phyloP scores from a whole-genome alignment of 2,113 vertebrate species.

The Peucedramus taeniatus region DNA sequence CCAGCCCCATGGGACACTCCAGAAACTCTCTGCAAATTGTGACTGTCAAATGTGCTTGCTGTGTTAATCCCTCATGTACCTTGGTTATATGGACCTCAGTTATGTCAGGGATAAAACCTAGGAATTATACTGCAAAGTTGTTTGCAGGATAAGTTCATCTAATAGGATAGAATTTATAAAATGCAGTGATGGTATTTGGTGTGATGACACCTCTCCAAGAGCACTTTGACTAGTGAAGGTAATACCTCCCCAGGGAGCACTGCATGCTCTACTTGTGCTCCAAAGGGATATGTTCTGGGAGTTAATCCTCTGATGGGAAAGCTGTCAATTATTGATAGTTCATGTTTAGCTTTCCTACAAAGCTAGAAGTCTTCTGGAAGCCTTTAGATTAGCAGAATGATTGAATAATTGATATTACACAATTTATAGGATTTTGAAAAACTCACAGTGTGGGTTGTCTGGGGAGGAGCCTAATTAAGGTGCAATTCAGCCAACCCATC shows the following conservation, averaged over 20 bases:
- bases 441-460: not conserved
- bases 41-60: not conserved
- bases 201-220: not conserved
- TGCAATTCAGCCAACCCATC: not conserved
- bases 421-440: slow-evolving; percentile 23
- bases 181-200: not conserved
- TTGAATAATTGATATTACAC: slow-evolving; percentile 26
- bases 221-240: not conserved
- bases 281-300: not conserved
- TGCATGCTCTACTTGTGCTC: not conserved
- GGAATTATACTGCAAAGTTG: not conserved
- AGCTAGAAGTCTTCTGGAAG: not conserved
- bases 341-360: not conserved
- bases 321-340: slow-evolving; percentile 12
- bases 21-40: accelerated
- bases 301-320: not conserved
- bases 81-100: not conserved
- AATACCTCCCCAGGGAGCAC: not conserved
- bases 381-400: slow-evolving; percentile 24
- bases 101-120: not conserved
- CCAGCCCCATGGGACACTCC: not conserved
- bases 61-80: not conserved
- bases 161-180: not conserved
- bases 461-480: slow-evolving; percentile 33
- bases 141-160: not conserved